Evolutionary conservation across 2,888 invertebrate species (phyloP).

Genomic region (Cephus runcator): DNA sequence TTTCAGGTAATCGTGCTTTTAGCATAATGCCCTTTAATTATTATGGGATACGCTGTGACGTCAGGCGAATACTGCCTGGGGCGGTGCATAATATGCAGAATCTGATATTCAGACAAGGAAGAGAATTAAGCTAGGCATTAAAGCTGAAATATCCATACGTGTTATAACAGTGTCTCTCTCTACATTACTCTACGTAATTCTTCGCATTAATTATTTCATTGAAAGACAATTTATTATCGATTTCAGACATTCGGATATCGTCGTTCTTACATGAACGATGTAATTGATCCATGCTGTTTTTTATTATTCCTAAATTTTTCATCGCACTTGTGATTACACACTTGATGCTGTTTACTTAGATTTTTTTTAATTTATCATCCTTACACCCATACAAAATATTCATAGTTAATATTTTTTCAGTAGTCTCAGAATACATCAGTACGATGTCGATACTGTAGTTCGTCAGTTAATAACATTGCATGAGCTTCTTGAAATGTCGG

Average conservation of each 20-base stretch:
- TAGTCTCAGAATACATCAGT: not conserved
- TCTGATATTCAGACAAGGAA: constrained; percentile 12
- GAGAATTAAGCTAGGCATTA: not conserved
- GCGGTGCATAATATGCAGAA: constrained; percentile 19
- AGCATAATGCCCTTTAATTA: constrained; percentile 34
- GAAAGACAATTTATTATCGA: not conserved
- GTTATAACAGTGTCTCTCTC: not conserved
- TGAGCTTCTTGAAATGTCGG: too few species aligned
- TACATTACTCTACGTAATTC: not conserved
- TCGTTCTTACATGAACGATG: not conserved
- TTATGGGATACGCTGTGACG: constrained; percentile 25
- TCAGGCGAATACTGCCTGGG: constrained; percentile 19
- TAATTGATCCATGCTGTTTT: not conserved
- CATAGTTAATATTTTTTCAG: not conserved
- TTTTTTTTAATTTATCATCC: not conserved
- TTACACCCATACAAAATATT: not conserved
- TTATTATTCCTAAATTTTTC: too few species aligned
- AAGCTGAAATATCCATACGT: not conserved
- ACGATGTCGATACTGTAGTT: not conserved
- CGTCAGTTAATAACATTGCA: not conserved
- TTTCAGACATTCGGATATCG: not conserved
- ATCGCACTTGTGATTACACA: too few species aligned
- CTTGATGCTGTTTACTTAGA: too few species aligned
- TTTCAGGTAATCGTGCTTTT: constrained; percentile 20
- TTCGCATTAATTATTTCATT: not conserved